These are phyloP conservation scores for Pemphigus obesinymphae DNA, from an alignment of 1,140 invertebrate genomes.

Conservation along the genomic window DNA sequence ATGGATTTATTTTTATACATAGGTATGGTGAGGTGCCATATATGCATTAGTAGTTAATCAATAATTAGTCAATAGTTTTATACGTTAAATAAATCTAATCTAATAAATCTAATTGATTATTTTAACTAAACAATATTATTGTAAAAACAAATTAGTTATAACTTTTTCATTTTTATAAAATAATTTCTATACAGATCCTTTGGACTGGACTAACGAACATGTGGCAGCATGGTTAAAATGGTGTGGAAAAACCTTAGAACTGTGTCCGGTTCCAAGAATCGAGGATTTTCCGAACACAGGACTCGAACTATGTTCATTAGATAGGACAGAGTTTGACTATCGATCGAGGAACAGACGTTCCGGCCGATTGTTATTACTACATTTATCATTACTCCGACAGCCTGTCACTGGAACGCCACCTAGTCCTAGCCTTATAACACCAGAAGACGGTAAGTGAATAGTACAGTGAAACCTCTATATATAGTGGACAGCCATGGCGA, in stretches of 20 bases:
- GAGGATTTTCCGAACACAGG: constrained; percentile 58
- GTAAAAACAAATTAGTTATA: too few relatives aligned
- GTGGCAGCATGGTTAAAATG: constrained; percentile 63
- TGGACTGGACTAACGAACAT: constrained; percentile 59
- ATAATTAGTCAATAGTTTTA: background rate
- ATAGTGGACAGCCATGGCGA: too few relatives aligned
- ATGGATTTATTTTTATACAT: too few relatives aligned
- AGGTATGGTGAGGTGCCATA: too few relatives aligned
- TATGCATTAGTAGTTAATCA: too few relatives aligned
- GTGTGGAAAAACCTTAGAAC: constrained; percentile 59
- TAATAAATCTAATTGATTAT: too few relatives aligned
- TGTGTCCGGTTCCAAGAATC: constrained; percentile 55
- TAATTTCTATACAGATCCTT: constrained; percentile 54
- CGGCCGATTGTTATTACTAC: constrained; percentile 54
- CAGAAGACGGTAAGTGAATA: constrained; percentile 36
- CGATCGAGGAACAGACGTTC: constrained; percentile 51
- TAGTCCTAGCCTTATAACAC: constrained; percentile 49
- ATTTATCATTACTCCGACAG: constrained; percentile 54
- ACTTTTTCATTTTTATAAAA: background rate
- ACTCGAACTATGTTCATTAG: constrained; percentile 57
- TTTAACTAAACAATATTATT: too few relatives aligned
- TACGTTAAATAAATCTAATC: background rate
- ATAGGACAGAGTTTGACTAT: constrained; percentile 53
- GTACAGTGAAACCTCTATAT: too few relatives aligned
- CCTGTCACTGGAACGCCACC: constrained; percentile 53